Evolutionary conservation across 2,888 invertebrate species (phyloP), one percentile per base, ranked within the genome.

Genomic region (Drosophila longiperda): DNA sequence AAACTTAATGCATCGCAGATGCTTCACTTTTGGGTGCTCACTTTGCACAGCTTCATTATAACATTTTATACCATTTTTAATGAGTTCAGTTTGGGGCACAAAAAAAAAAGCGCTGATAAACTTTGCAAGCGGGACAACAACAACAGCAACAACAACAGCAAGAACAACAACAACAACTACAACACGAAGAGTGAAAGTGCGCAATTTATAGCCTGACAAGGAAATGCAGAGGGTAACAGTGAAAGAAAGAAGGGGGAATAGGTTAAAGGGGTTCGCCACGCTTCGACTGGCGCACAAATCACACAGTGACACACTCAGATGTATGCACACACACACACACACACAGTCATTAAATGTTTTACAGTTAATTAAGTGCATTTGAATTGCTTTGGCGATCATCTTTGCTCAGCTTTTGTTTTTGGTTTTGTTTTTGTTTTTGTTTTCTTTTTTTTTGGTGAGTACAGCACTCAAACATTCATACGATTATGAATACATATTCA

Each of bases 161-260:
- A 0, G 6, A 50, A 1, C 11, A n/a, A 1, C n/a, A 49, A 48
- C 64, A 67, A 58, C 71, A 75, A 61, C 68, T 52, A 9, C n/a
- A 33, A 23, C 58, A 61, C 40, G 48, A 77, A 73, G 72, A 78
- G 78, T 79, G 78, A 78, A 78, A 78, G 78, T 78, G 79, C 78
- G 50, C 72, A 78, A 78, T 78, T 78, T 78, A 78, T 78, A 66
- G 72, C 67, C 49, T 60, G 72, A 61, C 75, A 75, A 72, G 82
- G 66, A 80, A 72, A 72, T 78, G 66, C 60, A 68, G 57, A 59
- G 61, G 48, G 23, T n/a, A 3, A 34, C 49, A 36, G 15, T 12
- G 8, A 5, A 23, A 17, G 45, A 5, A 23, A 7, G 29, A 45
- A 3, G 32, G 38, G 3, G 17, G 32, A 29, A 6, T 29, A 29